Evolutionary conservation across 2,888 invertebrate species (phyloP).

Genomic region (Nematopogon swammerdamellus): DNA sequence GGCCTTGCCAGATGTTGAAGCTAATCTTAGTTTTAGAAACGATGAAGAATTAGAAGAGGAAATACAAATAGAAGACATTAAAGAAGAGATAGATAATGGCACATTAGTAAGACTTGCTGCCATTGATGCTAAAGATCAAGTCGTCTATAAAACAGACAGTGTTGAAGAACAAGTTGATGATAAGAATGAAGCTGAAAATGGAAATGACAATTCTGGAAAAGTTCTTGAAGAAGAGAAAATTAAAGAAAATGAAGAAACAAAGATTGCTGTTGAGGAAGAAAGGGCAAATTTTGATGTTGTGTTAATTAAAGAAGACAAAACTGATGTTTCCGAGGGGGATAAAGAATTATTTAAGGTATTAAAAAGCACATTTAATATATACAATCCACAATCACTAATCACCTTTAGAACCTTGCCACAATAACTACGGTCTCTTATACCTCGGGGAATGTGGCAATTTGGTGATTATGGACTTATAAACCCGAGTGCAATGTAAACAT

Average conservation of each 20-base stretch:
- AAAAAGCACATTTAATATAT: too few species aligned
- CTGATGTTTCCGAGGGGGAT: neutral
- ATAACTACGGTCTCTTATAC: too few species aligned
- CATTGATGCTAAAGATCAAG: too few species aligned
- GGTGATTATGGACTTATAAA: too few species aligned
- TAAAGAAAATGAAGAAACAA: neutral
- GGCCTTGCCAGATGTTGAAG: neutral
- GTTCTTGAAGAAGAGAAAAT: neutral
- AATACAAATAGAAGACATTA: neutral
- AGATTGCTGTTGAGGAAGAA: neutral
- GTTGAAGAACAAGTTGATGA: neutral
- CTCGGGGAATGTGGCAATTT: too few species aligned
- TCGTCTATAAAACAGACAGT: too few species aligned
- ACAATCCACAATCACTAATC: too few species aligned
- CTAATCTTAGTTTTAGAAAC: neutral
- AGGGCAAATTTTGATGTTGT: neutral
- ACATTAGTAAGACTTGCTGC: too few species aligned
- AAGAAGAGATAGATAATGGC: too few species aligned
- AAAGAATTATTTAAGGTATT: too few species aligned
- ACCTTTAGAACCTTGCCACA: too few species aligned
- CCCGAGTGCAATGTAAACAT: too few species aligned
- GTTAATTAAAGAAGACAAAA: neutral
- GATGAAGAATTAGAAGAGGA: neutral
- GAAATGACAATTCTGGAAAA: neutral
- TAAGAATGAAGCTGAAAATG: neutral